phyloP scores from a whole-genome alignment of 2,797 vertebrate genomes.

The Malacoctenus gilli region DNA sequence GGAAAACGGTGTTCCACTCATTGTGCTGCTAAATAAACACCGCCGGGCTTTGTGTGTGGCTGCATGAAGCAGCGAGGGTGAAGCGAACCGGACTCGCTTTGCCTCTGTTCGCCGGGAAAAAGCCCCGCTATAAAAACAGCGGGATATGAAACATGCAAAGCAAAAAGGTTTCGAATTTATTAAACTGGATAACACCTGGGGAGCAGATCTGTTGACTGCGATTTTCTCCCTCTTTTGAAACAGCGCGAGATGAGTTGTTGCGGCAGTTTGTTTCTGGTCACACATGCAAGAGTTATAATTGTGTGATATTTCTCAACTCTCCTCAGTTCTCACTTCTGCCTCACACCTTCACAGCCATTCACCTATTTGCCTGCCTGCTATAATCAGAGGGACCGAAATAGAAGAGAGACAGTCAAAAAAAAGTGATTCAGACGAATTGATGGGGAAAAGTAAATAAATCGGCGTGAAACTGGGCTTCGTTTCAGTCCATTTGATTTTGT shows the following conservation, averaged over 20 bases:
- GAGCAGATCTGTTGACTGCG: background rate
- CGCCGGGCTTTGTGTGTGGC: conserved; percentile 12
- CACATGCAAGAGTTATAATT: background rate
- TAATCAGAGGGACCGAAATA: background rate
- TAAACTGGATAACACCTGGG: background rate
- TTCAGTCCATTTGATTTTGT: no score
- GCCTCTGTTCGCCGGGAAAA: conserved; percentile 10
- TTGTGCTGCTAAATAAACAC: conserved; percentile 42
- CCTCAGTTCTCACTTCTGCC: conserved; percentile 1
- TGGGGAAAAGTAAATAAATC: background rate
- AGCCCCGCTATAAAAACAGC: background rate
- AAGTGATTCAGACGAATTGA: background rate
- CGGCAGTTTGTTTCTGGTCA: conserved; percentile 4
- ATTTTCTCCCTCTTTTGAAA: background rate
- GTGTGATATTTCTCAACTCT: background rate
- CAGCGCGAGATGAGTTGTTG: conserved; percentile 5
- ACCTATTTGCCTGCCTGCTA: background rate
- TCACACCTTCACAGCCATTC: conserved; percentile 5
- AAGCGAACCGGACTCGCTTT: conserved; percentile 1
- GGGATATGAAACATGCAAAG: background rate
- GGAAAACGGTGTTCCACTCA: conserved; percentile 35
- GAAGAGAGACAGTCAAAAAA: no score
- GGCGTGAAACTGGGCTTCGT: no score
- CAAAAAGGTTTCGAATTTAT: background rate
- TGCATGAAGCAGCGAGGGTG: background rate